These are phyloP conservation scores for Fopius arisanus DNA, from an alignment of 1,140 invertebrate species.

Conservation along the genomic window DNA sequence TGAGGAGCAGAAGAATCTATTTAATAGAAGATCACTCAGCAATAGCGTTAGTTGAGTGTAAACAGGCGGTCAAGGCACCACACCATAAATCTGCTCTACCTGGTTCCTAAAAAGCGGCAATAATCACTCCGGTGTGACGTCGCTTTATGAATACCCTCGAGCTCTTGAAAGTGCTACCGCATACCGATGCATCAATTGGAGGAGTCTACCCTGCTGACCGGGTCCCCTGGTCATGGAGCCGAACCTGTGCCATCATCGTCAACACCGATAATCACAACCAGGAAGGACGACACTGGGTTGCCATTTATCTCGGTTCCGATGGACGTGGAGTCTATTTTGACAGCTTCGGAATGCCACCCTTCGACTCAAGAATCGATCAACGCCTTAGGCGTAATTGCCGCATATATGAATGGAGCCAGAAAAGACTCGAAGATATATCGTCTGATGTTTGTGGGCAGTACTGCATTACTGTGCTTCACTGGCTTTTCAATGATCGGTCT, in stretches of 20 bases:
- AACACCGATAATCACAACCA: constrained; percentile 28
- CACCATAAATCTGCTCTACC: neutral
- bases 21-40: too few relatives aligned
- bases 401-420: too few relatives aligned
- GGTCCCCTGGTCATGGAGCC: neutral
- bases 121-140: neutral
- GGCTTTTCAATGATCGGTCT: neutral
- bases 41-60: too few relatives aligned
- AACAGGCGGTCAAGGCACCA: neutral
- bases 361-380: too few relatives aligned
- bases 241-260: constrained; percentile 12
- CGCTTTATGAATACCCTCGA: constrained; percentile 6
- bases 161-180: neutral
- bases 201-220: constrained; percentile 16
- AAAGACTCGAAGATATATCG: too few relatives aligned
- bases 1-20: too few relatives aligned
- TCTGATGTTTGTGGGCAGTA: neutral
- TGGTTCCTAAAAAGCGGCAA: neutral
- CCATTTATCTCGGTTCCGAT: constrained; percentile 11
- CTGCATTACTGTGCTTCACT: neutral
- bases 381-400: too few relatives aligned
- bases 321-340: constrained; percentile 6
- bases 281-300: constrained; percentile 19
- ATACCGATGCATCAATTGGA: neutral
- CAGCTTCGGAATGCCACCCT: constrained; percentile 6